Percentiles rank a stretch among this genome's conserved stretches.
Evolutionary conservation across 2,888 invertebrate genomes (phyloP).

Genomic region (Drosophila merina): DNA sequence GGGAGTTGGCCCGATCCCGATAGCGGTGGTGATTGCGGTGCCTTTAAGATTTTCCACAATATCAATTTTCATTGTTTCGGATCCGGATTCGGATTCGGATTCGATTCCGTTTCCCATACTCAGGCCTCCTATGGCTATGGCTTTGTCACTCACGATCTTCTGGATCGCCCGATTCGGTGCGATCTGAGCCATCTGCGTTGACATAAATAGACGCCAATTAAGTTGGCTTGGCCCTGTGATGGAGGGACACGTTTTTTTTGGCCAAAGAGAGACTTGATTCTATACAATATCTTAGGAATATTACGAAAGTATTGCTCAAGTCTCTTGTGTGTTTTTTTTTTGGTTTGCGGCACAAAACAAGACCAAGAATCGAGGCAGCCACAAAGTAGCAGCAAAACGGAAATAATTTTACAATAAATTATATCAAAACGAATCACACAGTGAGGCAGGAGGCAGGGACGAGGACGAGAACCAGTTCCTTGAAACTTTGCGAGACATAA

Average conservation of each 20-base stretch:
- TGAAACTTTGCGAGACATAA: slow-evolving; percentile 69
- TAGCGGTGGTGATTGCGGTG: slow-evolving; percentile 68
- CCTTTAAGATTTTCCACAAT: slow-evolving; percentile 76
- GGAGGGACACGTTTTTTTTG: slow-evolving; percentile 52
- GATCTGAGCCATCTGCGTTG: slow-evolving; percentile 76
- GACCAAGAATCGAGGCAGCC: slow-evolving; percentile 19
- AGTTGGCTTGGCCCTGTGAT: slow-evolving; percentile 60
- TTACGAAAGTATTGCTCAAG: too few relatives aligned
- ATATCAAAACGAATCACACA: slow-evolving; percentile 58
- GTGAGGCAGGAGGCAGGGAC: not conserved
- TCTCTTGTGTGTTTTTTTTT: too few relatives aligned
- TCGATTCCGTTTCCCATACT: slow-evolving; percentile 4
- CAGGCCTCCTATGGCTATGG: slow-evolving; percentile 5
- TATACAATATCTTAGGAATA: too few relatives aligned
- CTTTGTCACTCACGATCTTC: slow-evolving; percentile 66
- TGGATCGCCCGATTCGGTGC: slow-evolving; percentile 52
- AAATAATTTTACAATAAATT: slow-evolving; percentile 75
- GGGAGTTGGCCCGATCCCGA: slow-evolving; percentile 13
- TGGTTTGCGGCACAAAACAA: not conserved
- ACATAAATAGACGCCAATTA: slow-evolving; percentile 82
- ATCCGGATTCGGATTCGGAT: slow-evolving; percentile 1
- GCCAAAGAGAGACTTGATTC: too few relatives aligned
- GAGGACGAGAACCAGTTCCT: slow-evolving; percentile 32
- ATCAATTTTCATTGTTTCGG: slow-evolving; percentile 74
- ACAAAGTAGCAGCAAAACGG: slow-evolving; percentile 53